phyloP scores from a whole-genome alignment of 2,888 invertebrate genomes.

The Trichopoda pennipes region DNA sequence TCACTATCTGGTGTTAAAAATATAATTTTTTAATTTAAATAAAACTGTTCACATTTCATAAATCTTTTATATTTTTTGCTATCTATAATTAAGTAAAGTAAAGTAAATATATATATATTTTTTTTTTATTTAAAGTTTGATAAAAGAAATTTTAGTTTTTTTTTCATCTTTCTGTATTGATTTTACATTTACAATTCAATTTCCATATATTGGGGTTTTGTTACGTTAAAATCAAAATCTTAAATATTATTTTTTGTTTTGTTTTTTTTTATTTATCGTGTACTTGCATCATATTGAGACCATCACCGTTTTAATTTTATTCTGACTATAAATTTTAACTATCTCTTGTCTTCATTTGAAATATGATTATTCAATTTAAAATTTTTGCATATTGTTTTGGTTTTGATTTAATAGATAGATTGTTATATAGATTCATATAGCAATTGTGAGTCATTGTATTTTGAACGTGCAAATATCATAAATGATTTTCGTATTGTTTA shows the following conservation, averaged over 20 bases:
- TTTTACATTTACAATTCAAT: constrained; percentile 16
- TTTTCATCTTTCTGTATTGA: constrained; percentile 15
- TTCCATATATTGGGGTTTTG: constrained; percentile 25
- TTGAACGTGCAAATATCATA: constrained; percentile 55
- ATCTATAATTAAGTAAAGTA: no score
- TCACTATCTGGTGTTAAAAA: no score
- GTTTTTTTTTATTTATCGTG: background rate
- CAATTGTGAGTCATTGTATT: constrained; percentile 59
- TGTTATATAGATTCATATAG: constrained; percentile 47
- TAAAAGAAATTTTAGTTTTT: no score
- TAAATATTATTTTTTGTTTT: constrained; percentile 15
- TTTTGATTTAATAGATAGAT: constrained; percentile 62
- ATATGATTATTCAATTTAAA: constrained; percentile 15
- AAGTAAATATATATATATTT: no score
- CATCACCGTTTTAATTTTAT: constrained; percentile 23
- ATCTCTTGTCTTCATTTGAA: background rate
- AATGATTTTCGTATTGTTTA: constrained; percentile 55
- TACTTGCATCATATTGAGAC: background rate
- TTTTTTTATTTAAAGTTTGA: no score
- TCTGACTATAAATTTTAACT: constrained; percentile 50
- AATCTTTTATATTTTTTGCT: no score
- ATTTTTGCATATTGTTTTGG: constrained; percentile 3
- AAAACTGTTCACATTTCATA: no score
- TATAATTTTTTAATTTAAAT: no score
- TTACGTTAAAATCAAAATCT: constrained; percentile 46